These are phyloP conservation scores for Ceuthmochares aereus DNA, from an alignment of 2,113 vertebrate genomes.

Conservation along the genomic window DNA sequence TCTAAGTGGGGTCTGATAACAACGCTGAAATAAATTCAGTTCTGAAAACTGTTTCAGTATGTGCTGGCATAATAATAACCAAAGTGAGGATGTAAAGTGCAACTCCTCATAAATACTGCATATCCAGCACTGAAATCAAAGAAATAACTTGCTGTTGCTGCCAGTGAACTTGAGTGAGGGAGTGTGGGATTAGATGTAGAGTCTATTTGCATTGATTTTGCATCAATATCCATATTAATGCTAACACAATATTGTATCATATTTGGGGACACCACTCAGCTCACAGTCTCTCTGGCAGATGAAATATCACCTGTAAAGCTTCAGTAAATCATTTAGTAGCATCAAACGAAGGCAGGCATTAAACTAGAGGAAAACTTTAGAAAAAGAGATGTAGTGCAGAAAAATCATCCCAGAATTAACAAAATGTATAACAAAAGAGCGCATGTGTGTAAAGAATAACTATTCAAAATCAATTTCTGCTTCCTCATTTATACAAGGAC, in stretches of 20 bases:
- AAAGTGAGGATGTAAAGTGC: slow-evolving; percentile 16
- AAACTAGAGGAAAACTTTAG: slow-evolving; percentile 71
- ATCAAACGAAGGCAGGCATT: slow-evolving; percentile 63
- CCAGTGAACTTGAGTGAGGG: slow-evolving; percentile 52
- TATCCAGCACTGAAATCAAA: slow-evolving; percentile 48
- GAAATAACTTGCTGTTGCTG: slow-evolving; percentile 33
- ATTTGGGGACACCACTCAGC: slow-evolving; percentile 42
- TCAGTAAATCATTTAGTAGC: slow-evolving; percentile 61
- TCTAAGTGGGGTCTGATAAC: neutral
- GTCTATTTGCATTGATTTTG: slow-evolving; percentile 71
- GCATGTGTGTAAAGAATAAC: slow-evolving; percentile 24
- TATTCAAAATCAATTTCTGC: slow-evolving; percentile 17
- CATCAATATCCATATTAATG: slow-evolving; percentile 74
- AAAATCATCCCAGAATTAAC: slow-evolving; percentile 76
- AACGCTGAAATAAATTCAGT: slow-evolving; percentile 1
- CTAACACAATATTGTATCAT: slow-evolving; percentile 62
- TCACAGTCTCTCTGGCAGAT: slow-evolving; percentile 37
- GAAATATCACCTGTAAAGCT: slow-evolving; percentile 74
- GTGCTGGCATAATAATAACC: slow-evolving; percentile 4
- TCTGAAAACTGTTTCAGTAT: slow-evolving; percentile 28
- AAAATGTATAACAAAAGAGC: slow-evolving; percentile 74
- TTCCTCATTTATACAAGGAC: neutral
- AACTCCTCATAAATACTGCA: slow-evolving; percentile 33
- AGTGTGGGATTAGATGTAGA: slow-evolving; percentile 63
- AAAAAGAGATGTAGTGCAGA: slow-evolving; percentile 69